These are phyloP conservation scores for Leptobrachium ailaonicum DNA, from an alignment of 2,113 vertebrate genomes.

Conservation along the genomic window DNA sequence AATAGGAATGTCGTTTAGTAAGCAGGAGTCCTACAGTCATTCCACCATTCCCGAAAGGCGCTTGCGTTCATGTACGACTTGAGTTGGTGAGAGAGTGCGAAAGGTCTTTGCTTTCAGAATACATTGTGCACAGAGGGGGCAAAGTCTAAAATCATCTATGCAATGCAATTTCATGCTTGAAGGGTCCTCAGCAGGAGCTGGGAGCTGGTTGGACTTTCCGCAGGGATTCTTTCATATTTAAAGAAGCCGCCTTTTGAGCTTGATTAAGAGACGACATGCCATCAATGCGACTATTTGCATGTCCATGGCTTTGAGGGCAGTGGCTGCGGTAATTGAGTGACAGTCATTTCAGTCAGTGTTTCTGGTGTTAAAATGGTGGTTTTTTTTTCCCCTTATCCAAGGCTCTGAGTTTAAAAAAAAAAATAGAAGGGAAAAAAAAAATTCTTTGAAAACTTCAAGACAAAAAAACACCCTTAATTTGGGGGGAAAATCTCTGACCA, in stretches of 20 bases:
- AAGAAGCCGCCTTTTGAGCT: conserved; percentile 12
- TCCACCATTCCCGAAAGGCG: not conserved
- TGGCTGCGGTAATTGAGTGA: not conserved
- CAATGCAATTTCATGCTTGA: conserved; percentile 36
- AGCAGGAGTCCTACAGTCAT: no score
- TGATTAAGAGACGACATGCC: conserved; percentile 14
- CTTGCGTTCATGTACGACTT: not conserved
- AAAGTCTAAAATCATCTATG: not conserved
- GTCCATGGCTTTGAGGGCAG: conserved; percentile 14
- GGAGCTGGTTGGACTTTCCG: conserved; percentile 25
- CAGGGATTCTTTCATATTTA: conserved; percentile 8
- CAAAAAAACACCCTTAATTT: no score
- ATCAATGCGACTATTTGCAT: conserved; percentile 36
- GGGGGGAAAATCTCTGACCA: no score
- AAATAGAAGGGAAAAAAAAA: no score
- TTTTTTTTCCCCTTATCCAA: no score
- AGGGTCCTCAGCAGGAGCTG: conserved; percentile 3
- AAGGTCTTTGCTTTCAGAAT: conserved; percentile 6
- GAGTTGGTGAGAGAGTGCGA: conserved; percentile 1
- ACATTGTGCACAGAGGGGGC: conserved; percentile 5
- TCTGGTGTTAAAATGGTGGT: no score
- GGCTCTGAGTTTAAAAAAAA: no score
- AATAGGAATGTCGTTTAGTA: no score
- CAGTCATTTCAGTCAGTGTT: conserved; percentile 1
- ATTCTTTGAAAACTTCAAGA: no score